Evolutionary conservation across 2,113 vertebrate genomes (phyloP).

Genomic region (Bucco capensis): DNA sequence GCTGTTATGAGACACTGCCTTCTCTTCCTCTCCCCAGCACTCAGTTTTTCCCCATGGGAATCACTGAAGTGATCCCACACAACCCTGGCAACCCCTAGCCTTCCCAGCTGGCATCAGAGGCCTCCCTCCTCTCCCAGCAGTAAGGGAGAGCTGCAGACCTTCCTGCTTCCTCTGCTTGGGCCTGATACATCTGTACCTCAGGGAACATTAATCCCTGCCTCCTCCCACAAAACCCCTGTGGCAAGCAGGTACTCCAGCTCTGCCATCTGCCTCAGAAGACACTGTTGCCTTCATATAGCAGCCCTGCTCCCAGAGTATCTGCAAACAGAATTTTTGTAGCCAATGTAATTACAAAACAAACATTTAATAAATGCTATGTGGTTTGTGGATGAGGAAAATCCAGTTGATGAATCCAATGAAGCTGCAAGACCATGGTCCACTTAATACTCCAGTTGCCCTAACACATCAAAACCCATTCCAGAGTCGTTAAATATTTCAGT

Average conservation of each 20-base stretch:
- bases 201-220: background rate
- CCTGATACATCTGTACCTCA: accelerated
- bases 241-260: background rate
- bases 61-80: background rate
- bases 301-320: background rate
- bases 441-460: background rate
- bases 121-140: background rate
- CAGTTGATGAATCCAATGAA: background rate
- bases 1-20: background rate
- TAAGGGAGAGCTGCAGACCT: background rate
- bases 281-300: background rate
- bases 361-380: background rate
- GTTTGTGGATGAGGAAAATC: background rate
- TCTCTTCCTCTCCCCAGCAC: background rate
- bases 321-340: background rate
- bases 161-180: background rate
- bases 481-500: background rate
- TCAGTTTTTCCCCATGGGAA: accelerated
- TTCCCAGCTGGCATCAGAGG: background rate
- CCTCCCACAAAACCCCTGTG: background rate
- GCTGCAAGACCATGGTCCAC: background rate
- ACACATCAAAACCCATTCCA: background rate
- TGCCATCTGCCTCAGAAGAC: background rate
- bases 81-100: accelerated
- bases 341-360: background rate